Evolutionary conservation across 2,113 vertebrate genomes (phyloP).

Genomic region (Campylomormyrus numenius): DNA sequence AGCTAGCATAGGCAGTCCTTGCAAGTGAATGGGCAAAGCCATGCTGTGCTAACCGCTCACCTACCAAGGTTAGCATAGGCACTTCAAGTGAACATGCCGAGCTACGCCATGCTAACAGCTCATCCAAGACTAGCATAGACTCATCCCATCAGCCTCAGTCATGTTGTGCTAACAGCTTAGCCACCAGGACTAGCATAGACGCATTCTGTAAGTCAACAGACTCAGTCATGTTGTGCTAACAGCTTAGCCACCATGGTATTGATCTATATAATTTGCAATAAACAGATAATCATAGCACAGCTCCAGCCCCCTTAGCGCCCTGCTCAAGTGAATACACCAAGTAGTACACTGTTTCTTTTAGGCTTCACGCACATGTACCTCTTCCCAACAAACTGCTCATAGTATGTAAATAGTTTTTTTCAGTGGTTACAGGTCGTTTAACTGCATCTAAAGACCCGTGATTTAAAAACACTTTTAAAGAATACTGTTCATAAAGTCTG

Average conservation of each 20-base stretch:
- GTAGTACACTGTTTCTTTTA: not conserved
- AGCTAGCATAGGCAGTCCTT: not conserved
- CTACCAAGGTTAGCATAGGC: not conserved
- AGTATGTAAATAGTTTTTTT: not conserved
- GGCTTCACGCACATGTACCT: not conserved
- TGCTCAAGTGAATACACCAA: not conserved
- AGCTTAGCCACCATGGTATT: not conserved
- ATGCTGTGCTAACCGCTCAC: not conserved
- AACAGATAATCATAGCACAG: not conserved
- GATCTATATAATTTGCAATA: not conserved
- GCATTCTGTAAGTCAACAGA: not conserved
- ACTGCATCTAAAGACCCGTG: not conserved
- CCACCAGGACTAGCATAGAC: slow-evolving; percentile 32
- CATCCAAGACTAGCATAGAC: slow-evolving; percentile 40
- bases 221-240: slow-evolving; percentile 16
- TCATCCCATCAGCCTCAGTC: not conserved
- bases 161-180: slow-evolving; percentile 11
- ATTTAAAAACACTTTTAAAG: not conserved
- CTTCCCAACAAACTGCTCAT: not conserved
- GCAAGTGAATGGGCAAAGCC: not conserved
- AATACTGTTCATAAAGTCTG: not conserved
- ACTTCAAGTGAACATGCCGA: not conserved
- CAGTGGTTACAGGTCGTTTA: not conserved
- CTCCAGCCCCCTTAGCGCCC: not conserved
- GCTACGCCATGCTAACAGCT: slow-evolving; percentile 18